Evolutionary conservation across 2,888 invertebrate species (phyloP), one percentile per base, ranked within the genome.

Genomic region (Drosophila borborema): DNA sequence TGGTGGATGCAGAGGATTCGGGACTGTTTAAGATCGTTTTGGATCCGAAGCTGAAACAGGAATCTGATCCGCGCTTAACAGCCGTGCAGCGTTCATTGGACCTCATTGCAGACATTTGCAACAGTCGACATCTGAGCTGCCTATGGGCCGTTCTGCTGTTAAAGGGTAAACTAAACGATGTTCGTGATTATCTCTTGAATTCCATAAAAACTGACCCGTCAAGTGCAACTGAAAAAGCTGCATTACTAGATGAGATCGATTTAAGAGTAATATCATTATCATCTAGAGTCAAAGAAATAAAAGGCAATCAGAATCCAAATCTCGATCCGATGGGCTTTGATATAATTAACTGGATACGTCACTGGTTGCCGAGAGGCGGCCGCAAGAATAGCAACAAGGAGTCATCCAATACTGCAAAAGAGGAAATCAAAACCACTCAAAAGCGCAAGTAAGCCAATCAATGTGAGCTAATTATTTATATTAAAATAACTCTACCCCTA

Each of bases 301-400:
- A 16, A 54, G 28, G 28, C 41, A 51, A 40, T 36, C 56, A 38
- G 40, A 46, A 3, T 34, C 8, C 7, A 36, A 66, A 66, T 23
- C 71, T 73, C 69, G 81, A 81, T 83, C 89, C 89, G 74, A 92
- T 92, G 92, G 92, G 92, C 78, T 84, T 92, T 73, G 91, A 92
- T 69, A 69, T 92, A 49, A 43, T 92, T 14, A 84, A 61, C 16
- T 86, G 65, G 68, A 58, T 91, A 46, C 81, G 82, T 46, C 68
- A 82, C 60, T 61, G 89, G 59, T 70, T 91, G 59, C 28, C 41
- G 54, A 38, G 40, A 43, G 55, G 58, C 55, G 59, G 74, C 40
- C 72, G 63, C 63, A 77, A 71, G 28, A 75, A 72, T 20, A 73
- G 64, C 66, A 71, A 74, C 18, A 76, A 65, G 45, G 84, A 87